Percentiles rank a stretch among this genome's conserved stretches.
phyloP scores from a whole-genome alignment of 2,113 vertebrate genomes.

The Lasiurus borealis region DNA sequence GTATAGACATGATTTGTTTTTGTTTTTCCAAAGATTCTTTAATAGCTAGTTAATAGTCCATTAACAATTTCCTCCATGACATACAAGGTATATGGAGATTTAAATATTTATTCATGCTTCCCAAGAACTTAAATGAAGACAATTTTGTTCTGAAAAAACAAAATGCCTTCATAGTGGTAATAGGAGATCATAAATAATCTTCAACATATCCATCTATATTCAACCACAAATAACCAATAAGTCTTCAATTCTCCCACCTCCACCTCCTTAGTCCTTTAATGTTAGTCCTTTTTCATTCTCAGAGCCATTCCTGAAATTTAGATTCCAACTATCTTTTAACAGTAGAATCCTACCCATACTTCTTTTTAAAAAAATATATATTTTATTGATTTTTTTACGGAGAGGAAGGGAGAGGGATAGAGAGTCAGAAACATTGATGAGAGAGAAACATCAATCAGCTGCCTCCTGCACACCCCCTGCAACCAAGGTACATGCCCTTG shows the following conservation, averaged over 20 bases:
- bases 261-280: background rate
- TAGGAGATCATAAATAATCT: background rate
- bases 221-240: background rate
- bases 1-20: background rate
- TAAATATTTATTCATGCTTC: constrained; percentile 11
- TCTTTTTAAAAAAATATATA: background rate
- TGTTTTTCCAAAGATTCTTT: background rate
- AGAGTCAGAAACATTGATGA: no score
- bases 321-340: background rate
- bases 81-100: background rate
- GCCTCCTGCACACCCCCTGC: no score
- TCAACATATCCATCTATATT: background rate
- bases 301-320: background rate
- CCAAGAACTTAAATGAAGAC: background rate
- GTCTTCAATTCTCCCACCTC: background rate
- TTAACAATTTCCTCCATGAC: background rate
- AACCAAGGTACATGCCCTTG: no score
- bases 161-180: background rate
- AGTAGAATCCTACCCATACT: background rate
- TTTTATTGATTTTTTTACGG: no score
- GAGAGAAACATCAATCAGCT: no score
- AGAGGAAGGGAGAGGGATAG: no score
- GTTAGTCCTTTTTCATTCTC: background rate
- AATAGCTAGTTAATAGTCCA: background rate
- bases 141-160: background rate